phyloP scores from a whole-genome alignment of 2,888 invertebrate genomes.

The Anodontia alba region DNA sequence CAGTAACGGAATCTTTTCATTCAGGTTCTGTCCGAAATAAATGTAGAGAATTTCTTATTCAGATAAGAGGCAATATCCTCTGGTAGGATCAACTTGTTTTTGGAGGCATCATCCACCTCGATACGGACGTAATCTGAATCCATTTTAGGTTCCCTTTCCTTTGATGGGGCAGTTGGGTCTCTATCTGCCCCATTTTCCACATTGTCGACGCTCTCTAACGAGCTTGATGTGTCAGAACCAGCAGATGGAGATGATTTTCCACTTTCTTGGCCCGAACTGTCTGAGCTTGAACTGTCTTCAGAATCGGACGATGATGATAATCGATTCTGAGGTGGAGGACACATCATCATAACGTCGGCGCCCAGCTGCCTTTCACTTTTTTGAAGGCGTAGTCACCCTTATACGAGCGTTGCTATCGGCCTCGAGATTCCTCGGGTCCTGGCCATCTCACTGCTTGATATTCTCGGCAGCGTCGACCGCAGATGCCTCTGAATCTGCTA shows the following conservation, averaged over 20 bases:
- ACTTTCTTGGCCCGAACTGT: not conserved
- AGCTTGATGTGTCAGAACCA: not conserved
- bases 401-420: not conserved
- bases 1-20: not conserved
- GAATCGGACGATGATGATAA: not conserved
- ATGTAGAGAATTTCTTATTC: not conserved
- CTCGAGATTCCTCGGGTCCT: not conserved
- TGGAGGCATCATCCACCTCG: not conserved
- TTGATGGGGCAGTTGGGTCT: not conserved
- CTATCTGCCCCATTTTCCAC: not conserved
- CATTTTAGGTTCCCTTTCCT: not conserved
- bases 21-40: not conserved
- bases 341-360: too few species aligned
- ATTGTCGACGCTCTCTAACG: not conserved
- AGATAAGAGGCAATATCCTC: not conserved
- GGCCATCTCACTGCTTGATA: not conserved
- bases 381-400: too few species aligned
- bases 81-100: not conserved
- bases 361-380: too few species aligned
- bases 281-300: not conserved
- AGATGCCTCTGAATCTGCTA: not conserved
- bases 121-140: not conserved
- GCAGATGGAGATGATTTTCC: too few species aligned
- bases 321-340: not conserved
- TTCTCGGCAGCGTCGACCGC: not conserved